A percentile compares a stretch with the other conserved stretches of the same genome.
Conservation (phyloP, 2,113 vertebrate species). For the Nipponia nippon region DNA sequence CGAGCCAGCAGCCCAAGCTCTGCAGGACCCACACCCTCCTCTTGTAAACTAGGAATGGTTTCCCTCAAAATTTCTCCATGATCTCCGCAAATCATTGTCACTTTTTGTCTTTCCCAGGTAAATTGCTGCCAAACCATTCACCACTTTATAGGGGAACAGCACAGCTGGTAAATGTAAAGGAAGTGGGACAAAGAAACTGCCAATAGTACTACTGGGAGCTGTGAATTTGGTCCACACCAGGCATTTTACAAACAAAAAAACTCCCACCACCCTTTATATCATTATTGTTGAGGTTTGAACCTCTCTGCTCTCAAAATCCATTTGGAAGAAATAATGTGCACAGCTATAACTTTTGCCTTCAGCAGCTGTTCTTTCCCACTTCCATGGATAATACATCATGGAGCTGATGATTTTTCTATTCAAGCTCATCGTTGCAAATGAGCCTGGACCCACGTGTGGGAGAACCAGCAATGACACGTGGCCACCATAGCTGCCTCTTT, state of each 20-base stretch:
- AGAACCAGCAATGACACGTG: not conserved
- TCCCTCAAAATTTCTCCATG: not conserved
- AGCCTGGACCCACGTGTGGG: not conserved
- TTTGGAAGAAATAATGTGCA: not conserved
- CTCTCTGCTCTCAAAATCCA: not conserved
- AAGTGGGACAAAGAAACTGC: not conserved
- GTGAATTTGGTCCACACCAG: not conserved
- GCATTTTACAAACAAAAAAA: not conserved
- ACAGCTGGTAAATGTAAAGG: not conserved
- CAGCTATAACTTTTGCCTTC: not conserved
- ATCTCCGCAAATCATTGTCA: not conserved
- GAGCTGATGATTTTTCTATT: not conserved
- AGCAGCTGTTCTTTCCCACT: not conserved
- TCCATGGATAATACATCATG: not conserved
- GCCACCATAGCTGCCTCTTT: not conserved
- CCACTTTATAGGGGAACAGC: not conserved
- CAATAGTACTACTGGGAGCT: not conserved
- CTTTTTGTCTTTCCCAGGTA: not conserved
- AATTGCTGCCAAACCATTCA: not conserved
- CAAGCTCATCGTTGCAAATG: not conserved
- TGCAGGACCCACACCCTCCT: not conserved
- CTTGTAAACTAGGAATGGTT: not conserved
- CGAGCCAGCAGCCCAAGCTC: not conserved
- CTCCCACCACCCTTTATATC: not conserved
- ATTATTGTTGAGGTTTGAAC: not conserved